Base-by-base conservation (phyloP, 2,113 vertebrate genomes). In the Raja brachyura region DNA sequence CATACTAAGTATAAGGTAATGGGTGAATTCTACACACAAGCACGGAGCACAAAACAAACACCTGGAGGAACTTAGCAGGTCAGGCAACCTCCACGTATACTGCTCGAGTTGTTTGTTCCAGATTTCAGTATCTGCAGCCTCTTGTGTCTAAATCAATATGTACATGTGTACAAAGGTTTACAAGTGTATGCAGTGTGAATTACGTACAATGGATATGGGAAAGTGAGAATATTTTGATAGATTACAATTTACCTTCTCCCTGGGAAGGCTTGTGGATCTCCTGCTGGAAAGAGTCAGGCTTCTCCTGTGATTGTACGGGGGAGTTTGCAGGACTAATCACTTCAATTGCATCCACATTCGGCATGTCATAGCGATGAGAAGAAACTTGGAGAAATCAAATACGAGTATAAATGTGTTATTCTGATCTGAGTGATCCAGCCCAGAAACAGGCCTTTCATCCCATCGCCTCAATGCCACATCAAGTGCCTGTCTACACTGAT, bases 301-400 rank as follows among this genome's bases (percentile, higher is more conserved):
- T 99, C 95, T 98, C 98, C 94, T 97, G 98, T 93, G 97, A 81
- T 3, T 97, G 98, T 33, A 96, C 97, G 14, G 98, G 99, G 16
- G 99, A 99, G 95, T 95, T 97, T 93, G 98, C 98, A 77, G 99
- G 99, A 93, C 98, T 99, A 90, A 99, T 99, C 94, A 99, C 98
- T 95, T 99, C 99, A 92, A 99, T 99, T 93, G 98, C 97, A 94
- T 97, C 98, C 93, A 96, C 96, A 93, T 97, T 94, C 0, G 95
- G 95, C 93, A 97, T 95, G 93, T 99, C 98, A 94, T 98, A 99
- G 39, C 98, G 98, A 94, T 96, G 97, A 83, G 98, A 98, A 93
- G 98, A 97, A 94, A 99, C 98, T 99, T 95, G 68, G 94, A 74
- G 85, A 59, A 93, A 74, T 94, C 83, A 88, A 86, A 86, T 86